A percentile compares a stretch with the other conserved stretches of the same genome.
These are phyloP conservation scores for Leptinotarsa lineolata DNA, from an alignment of 1,140 invertebrate species.

Conservation along the genomic window DNA sequence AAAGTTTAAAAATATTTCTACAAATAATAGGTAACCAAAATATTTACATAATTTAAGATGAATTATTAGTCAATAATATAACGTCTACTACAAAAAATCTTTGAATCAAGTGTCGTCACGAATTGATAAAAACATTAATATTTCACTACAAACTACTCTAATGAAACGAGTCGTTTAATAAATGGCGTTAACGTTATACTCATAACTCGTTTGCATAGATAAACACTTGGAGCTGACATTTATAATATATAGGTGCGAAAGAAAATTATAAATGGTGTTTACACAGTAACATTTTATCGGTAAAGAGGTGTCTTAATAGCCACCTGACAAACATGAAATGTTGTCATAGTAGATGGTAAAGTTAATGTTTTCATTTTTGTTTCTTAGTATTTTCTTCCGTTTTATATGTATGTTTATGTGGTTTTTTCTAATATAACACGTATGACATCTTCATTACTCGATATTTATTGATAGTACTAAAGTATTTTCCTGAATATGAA, in stretches of 20 bases:
- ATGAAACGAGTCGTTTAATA: background rate
- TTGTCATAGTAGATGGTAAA: background rate
- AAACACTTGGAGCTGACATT: constrained; percentile 3
- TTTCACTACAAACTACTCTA: background rate
- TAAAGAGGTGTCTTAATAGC: constrained; percentile 5
- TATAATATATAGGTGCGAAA: constrained; percentile 2
- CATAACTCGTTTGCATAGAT: constrained; percentile 13
- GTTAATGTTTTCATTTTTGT: background rate
- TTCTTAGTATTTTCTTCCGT: background rate
- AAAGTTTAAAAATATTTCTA: no score
- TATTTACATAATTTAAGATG: no score
- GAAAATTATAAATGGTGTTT: constrained; percentile 20
- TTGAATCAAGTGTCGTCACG: no score
- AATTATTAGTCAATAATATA: no score
- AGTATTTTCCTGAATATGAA: no score
- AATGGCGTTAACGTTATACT: background rate
- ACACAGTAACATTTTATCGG: constrained; percentile 10
- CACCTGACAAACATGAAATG: constrained; percentile 14
- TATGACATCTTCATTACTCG: no score
- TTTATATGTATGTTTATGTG: no score
- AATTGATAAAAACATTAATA: no score
- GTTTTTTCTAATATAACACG: no score
- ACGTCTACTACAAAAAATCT: no score
- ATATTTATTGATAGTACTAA: no score
- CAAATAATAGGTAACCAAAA: no score